Evolutionary conservation across 2,113 vertebrate species (phyloP), one percentile per base, ranked within the genome.

Genomic region (Brachyhypopomus occidentalis): DNA sequence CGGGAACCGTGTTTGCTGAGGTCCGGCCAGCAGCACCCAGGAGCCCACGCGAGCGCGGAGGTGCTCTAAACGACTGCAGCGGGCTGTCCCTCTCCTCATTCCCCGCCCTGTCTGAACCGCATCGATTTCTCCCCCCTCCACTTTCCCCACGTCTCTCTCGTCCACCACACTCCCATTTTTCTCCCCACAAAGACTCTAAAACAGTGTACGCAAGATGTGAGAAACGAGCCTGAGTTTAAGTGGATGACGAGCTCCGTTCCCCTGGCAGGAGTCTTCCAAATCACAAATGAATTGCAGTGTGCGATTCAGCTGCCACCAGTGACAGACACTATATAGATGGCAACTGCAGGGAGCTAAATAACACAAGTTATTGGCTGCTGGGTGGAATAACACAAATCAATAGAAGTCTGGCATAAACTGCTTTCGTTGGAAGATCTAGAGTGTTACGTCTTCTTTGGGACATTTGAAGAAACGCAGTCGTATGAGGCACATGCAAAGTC

Each of bases 301-400:
- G 85, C 38, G 12, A 52, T 52, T 52, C 80, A 67, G 70, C 52
- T 84, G 85, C 87, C 84, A 85, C 14, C 0, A 88, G 85, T 90
- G 92, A 92, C 89, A 93, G 92, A 92, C 90, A 88, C 89, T 91
- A 90, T 94, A 92, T 87, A 92, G 89, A 93, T 90, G 83, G 88
- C 81, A 80, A 86, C 86, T 90, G 86, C 88, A 90, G 87, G 84
- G 82, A 75, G 63, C 69, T 67, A 87, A 90, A 90, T 86, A 87
- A 86, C 84, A 78, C 82, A 14, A 78, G 63, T 81, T 84, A 89
- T 87, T 91, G 82, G 88, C 88, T 80, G 76, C 48, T 64, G 70
- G 72, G 72, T 48, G 72, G 67, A 66, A 45, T 85, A 81, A 81
- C 71, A 60, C 62, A 74, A 85, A 85, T 88, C 85, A 81, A 85